Evolutionary conservation across 2,888 invertebrate genomes (phyloP), one percentile per base, ranked within the genome.

Genomic region (Drosophila flavopinicola): DNA sequence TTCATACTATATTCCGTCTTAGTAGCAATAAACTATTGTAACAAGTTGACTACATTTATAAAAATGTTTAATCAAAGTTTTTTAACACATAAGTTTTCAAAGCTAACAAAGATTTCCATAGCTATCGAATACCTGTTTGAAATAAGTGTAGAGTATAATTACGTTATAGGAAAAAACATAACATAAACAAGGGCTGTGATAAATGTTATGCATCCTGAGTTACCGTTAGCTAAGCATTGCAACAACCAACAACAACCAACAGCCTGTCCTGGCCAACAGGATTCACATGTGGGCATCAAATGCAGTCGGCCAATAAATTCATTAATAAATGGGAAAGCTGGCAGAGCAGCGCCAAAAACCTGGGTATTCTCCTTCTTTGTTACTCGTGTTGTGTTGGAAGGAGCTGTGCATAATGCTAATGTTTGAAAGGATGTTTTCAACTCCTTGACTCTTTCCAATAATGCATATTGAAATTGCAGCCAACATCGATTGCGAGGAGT

Each of bases 221-320:
- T 25, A 20, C 25, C 47, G 15, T 6, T 11, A 15, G 7, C 10
- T 6, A 15, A 30, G 5, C 7, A 17, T n/a, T 13, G 20, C 29
- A n/a, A 0, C 24, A 11, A 20, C 17, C 24, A 11, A 20, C 17
- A 11, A 30, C 33, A n/a, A 6, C 10, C 3, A 33, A 39, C 24
- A 2, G 1, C 5, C 10, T 47, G 37, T 33, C 51, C 38, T 39
- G 15, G 29, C 30, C 30, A 68, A 58, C 48, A 30, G 37, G 25
- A 64, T 60, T 60, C 64, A 53, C 64, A 67, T 71, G 61, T 57
- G 44, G 48, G 13, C 74, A 70, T 74, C 70, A 78, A 75, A 52
- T 59, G 72, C 75, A 78, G 63, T 51, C 52, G 49, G 49, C 56
- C 58, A 67, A 75, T 78, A 75, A 78, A 78, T 76, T 71, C 75